Percentiles rank a stretch among this genome's conserved stretches.
Conservation (phyloP, 2,113 vertebrate genomes). For the Gavialis gangeticus region DNA sequence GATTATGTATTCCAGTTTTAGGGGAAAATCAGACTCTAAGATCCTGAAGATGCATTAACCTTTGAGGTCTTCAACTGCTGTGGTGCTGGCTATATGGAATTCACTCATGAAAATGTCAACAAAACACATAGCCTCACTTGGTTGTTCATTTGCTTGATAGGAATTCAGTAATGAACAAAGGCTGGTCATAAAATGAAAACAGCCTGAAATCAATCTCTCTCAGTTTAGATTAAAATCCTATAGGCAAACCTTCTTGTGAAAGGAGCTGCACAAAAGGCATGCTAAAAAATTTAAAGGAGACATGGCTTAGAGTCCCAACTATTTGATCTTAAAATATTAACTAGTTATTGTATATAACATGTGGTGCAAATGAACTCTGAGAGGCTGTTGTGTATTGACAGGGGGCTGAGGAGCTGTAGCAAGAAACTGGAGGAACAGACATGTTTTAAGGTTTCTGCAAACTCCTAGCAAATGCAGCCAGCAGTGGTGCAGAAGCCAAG, state of each 20-base stretch:
- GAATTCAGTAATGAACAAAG: slow-evolving; percentile 23
- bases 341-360: fast-evolving
- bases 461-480: background rate
- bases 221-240: background rate
- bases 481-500: background rate
- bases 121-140: background rate
- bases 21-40: background rate
- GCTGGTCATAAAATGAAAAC: background rate
- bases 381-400: background rate
- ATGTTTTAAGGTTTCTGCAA: background rate
- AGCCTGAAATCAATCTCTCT: background rate
- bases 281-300: background rate
- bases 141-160: slow-evolving; percentile 2
- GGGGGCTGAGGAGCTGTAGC: background rate
- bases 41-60: background rate
- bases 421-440: background rate
- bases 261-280: background rate
- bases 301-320: background rate
- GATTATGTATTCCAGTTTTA: background rate
- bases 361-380: background rate
- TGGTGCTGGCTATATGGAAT: background rate
- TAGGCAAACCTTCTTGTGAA: background rate
- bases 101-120: slow-evolving; percentile 30
- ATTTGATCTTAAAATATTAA: background rate
- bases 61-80: slow-evolving; percentile 31